Conservation (phyloP, 2,113 vertebrate species). For the Actinemys pallida region DNA sequence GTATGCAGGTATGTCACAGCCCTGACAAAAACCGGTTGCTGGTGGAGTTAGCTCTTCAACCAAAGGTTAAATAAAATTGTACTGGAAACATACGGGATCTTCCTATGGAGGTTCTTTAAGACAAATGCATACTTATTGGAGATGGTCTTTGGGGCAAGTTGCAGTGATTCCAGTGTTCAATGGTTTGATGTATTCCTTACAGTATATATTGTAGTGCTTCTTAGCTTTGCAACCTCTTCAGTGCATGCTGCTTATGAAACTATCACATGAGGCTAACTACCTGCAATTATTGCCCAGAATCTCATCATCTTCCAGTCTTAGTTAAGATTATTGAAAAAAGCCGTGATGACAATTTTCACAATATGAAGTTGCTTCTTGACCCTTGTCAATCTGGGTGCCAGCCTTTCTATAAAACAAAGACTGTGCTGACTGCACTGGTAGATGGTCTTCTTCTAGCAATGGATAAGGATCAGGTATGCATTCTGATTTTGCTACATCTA, state of each 20-base stretch:
- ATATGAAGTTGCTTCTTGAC: background rate
- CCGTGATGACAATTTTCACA: background rate
- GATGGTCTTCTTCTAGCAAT: background rate
- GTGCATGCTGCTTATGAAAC: background rate
- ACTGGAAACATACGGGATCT: background rate
- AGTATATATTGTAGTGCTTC: background rate
- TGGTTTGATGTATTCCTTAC: background rate
- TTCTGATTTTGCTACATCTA: background rate
- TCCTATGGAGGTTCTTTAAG: background rate
- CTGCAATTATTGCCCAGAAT: background rate
- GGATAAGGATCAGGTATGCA: background rate
- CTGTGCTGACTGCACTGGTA: background rate
- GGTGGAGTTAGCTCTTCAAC: background rate
- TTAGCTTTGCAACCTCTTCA: background rate
- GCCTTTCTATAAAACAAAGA: background rate
- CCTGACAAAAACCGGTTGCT: background rate
- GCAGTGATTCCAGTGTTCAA: background rate
- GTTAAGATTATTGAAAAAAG: background rate
- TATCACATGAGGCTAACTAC: too few relatives aligned
- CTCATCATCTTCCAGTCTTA: background rate
- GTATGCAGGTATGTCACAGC: too few relatives aligned
- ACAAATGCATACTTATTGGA: background rate
- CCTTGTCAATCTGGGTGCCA: background rate
- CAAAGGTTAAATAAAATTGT: background rate
- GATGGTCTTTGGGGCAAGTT: background rate